Base-by-base conservation (phyloP, 2,888 invertebrate genomes). In the Phortica okadai region DNA sequence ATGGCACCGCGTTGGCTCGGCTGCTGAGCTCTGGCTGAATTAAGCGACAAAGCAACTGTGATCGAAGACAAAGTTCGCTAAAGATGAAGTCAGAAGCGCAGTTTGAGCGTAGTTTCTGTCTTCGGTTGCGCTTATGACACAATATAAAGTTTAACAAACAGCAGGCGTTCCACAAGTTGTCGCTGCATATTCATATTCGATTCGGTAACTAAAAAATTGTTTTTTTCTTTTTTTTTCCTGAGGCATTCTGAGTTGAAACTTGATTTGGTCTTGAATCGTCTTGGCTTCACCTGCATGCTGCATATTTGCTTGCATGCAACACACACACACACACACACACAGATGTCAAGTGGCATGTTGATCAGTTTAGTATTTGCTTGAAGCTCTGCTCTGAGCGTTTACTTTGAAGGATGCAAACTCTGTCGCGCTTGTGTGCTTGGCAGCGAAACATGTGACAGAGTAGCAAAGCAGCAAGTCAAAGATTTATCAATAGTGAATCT, bases 401-500 rank as follows among this genome's bases (percentile, higher is more conserved):
- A 10, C 50, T 50, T 50, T 50, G 10, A 33, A 33, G 33, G 50
- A 14, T 50, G 50, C 50, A 14, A 8, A 11, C 10, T 11, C 14
- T 50, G 50, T 8, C 50, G 8, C 7, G 45, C 45, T 45, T 45
- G 45, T 6, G 45, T 21, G 21, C 33, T 33, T 33, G 33, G 33
- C 33, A 33, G 33, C 33, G 4, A 33, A 33, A 33, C 33, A 62
- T 16, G 25, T 62, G 62, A 62, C 21, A 25, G 25, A 16, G 25
- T 25, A 25, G 10, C 62, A 62, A 21, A 62, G 62, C 75, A 77
- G 66, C 74, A 69, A 67, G 79, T 62, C 67, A 77, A 72, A 77
- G 78, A 87, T 81, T 90, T 90, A 90, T 90, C 90, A 89, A 90
- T 90, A 89, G 90, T 86, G 85, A 86, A 90, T 90, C 90, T 90